A percentile compares a stretch with the other conserved stretches of the same genome.
Evolutionary conservation across 2,888 invertebrate genomes (phyloP).

Genomic region (Protonemura montana): DNA sequence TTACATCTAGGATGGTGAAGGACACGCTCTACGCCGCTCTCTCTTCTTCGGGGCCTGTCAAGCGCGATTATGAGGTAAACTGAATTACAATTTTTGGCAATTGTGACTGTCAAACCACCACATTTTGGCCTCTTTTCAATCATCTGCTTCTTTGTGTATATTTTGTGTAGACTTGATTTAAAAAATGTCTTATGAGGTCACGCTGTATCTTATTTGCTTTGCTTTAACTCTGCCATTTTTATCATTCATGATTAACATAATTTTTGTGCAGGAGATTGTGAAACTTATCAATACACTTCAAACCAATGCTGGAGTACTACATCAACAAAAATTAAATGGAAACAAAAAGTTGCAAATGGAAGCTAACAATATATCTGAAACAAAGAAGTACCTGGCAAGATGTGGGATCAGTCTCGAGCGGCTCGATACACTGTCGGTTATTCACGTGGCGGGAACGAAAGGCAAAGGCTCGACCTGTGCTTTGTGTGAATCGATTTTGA

Average conservation of each 20-base stretch:
- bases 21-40: constrained; percentile 17
- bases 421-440: constrained; percentile 79
- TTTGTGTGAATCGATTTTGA: constrained; percentile 87
- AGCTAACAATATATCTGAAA: constrained; percentile 52
- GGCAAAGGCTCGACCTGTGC: constrained; percentile 98
- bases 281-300: constrained; percentile 74
- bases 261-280: constrained; percentile 69
- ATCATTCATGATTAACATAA: neutral
- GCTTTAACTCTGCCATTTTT: neutral
- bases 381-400: constrained; percentile 65
- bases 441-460: constrained; percentile 97
- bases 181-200: neutral
- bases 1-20: constrained; percentile 20
- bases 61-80: constrained; percentile 34
- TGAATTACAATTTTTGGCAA: neutral
- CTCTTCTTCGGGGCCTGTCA: neutral
- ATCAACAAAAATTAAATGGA: constrained; percentile 57
- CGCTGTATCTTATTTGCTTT: neutral
- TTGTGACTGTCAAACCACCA: neutral
- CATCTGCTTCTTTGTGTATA: neutral
- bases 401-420: constrained; percentile 71
- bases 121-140: neutral
- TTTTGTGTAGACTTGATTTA: neutral
- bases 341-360: constrained; percentile 54
- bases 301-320: constrained; percentile 72